phyloP scores from a whole-genome alignment of 2,113 vertebrate genomes.

The Labrus mixtus region DNA sequence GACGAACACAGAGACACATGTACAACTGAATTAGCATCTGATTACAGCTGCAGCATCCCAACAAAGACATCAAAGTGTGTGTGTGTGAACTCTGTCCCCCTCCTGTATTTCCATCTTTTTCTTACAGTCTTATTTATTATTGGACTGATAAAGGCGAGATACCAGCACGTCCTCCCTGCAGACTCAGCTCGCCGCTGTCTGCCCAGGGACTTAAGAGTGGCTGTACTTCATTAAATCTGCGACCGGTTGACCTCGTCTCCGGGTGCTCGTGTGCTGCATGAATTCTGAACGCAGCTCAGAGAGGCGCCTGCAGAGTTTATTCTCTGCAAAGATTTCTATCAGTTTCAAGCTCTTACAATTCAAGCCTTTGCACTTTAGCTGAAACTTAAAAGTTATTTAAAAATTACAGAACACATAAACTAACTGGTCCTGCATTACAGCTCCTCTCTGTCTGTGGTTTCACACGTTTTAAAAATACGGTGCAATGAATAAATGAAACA shows the following conservation, averaged over 20 bases:
- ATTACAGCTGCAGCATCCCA: constrained; percentile 29
- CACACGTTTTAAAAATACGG: no score
- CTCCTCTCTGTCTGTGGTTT: no score
- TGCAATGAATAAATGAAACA: no score
- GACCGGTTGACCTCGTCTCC: constrained; percentile 22
- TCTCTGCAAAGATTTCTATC: neutral
- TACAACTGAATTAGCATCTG: constrained; percentile 29
- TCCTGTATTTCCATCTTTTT: neutral
- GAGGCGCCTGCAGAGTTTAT: neutral
- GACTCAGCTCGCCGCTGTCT: neutral
- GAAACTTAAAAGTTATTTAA: no score
- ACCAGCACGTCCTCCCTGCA: neutral
- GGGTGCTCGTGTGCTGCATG: neutral
- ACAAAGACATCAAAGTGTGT: constrained; percentile 39
- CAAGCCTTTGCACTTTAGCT: neutral
- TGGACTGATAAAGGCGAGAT: neutral
- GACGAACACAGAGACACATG: neutral
- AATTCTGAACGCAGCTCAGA: neutral
- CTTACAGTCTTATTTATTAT: neutral
- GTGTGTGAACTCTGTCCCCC: neutral
- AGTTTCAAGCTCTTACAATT: neutral
- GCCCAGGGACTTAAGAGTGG: neutral
- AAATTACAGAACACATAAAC: no score
- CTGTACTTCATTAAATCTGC: constrained; percentile 34
- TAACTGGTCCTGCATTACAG: no score